phyloP scores from a whole-genome alignment of 92 coral and sea anemone species.

The Micromussa lordhowensis region DNA sequence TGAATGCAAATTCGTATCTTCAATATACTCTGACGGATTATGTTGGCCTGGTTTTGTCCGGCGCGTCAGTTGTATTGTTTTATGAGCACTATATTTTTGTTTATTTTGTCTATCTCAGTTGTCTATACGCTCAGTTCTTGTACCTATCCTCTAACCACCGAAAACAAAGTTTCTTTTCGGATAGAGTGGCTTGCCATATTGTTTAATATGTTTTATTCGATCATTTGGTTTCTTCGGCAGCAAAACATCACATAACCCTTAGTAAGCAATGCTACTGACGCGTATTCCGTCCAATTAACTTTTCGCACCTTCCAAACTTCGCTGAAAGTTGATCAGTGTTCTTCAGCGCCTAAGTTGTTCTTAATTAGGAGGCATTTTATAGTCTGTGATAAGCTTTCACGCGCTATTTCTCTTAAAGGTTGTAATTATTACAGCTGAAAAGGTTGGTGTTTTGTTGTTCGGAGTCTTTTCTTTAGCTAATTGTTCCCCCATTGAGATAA shows the following conservation, averaged over 20 bases:
- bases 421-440: slow-evolving; percentile 13
- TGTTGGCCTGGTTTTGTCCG: slow-evolving; percentile 17
- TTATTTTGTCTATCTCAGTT: slow-evolving; percentile 2
- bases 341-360: not conserved
- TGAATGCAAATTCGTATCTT: slow-evolving; percentile 30
- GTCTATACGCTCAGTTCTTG: not conserved
- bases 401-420: not conserved
- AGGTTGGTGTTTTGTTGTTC: not conserved
- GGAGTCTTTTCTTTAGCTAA: not conserved
- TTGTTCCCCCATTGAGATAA: slow-evolving; percentile 19
- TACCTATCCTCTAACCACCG: not conserved
- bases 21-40: not conserved
- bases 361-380: not conserved
- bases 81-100: not conserved
- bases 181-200: not conserved
- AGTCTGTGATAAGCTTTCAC: not conserved
- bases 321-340: not conserved
- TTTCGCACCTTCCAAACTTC: not conserved
- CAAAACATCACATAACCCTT: not conserved
- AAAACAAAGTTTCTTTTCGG: not conserved
- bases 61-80: not conserved
- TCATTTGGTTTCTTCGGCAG: not conserved
- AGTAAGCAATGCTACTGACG: not conserved
- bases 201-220: slow-evolving; percentile 29
- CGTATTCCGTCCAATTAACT: not conserved